phyloP scores from a whole-genome alignment of 2,888 invertebrate genomes.

The Drosophila rubida region DNA sequence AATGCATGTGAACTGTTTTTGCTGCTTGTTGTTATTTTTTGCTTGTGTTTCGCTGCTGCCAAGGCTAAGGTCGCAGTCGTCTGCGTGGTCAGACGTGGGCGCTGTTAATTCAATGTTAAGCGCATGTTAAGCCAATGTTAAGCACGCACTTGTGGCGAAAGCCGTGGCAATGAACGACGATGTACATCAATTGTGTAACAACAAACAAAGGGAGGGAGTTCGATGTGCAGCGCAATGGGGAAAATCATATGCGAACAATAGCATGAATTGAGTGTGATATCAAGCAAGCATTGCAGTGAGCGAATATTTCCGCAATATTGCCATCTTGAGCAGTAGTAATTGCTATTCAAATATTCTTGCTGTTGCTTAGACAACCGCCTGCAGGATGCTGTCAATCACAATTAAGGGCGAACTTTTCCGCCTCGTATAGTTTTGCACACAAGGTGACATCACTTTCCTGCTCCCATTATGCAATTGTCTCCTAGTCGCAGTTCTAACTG shows the following conservation, averaged over 20 bases:
- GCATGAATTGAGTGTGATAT: background rate
- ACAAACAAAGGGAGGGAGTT: constrained; percentile 15
- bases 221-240: constrained; percentile 4
- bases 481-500: constrained; percentile 49
- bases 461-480: constrained; percentile 68
- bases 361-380: constrained; percentile 21
- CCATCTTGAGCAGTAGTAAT: background rate
- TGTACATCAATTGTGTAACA: constrained; percentile 6
- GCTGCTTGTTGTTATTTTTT: constrained; percentile 6
- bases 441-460: constrained; percentile 61
- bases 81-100: constrained; percentile 53
- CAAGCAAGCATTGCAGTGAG: too few species aligned
- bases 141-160: constrained; percentile 58
- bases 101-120: constrained; percentile 72
- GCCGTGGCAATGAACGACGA: constrained; percentile 61
- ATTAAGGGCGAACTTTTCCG: constrained; percentile 54
- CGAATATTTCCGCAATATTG: background rate
- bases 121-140: constrained; percentile 57
- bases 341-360: background rate
- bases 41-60: constrained; percentile 43
- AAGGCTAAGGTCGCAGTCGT: constrained; percentile 68
- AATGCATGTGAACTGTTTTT: constrained; percentile 39
- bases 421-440: constrained; percentile 23
- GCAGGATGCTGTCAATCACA: constrained; percentile 71
- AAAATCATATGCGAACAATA: constrained; percentile 4